Percentiles rank a stretch among this genome's conserved stretches.
Conservation (phyloP, 2,113 vertebrate genomes). For the Dipodomys ordii region DNA sequence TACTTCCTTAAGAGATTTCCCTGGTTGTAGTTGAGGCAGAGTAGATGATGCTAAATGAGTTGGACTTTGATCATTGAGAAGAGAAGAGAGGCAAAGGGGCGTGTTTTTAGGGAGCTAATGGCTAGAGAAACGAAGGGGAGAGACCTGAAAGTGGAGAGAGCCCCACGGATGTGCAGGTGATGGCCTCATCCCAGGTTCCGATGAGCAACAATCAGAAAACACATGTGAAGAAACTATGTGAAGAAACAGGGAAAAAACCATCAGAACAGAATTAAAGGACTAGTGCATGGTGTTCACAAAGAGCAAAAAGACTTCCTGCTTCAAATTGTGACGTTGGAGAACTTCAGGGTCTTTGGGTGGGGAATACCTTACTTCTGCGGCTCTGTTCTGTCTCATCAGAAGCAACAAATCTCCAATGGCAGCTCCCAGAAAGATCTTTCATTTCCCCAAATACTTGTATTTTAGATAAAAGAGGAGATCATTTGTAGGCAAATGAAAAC, state of each 20-base stretch:
- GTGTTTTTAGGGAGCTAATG: too few species aligned
- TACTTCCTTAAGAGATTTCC: background rate
- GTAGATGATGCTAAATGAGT: accelerated
- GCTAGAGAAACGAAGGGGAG: too few species aligned
- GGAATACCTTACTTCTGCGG: background rate
- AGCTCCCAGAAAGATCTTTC: background rate
- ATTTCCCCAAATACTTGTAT: background rate
- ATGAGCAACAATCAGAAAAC: too few species aligned
- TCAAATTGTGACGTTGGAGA: background rate
- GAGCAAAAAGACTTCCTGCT: background rate
- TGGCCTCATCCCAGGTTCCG: too few species aligned
- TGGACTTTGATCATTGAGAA: background rate
- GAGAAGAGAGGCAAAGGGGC: accelerated
- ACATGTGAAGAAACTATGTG: too few species aligned
- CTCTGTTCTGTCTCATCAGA: background rate
- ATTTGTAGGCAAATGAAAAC: background rate
- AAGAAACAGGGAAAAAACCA: too few species aligned
- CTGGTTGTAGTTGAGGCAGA: background rate
- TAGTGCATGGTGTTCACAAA: too few species aligned
- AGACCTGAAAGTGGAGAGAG: background rate
- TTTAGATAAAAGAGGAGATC: background rate
- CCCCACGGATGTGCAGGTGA: background rate
- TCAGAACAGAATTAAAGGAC: too few species aligned
- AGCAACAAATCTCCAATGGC: background rate
- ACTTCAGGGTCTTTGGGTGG: background rate